Conservation (phyloP, 2,113 vertebrate genomes). For the Meleagris gallopavo region DNA sequence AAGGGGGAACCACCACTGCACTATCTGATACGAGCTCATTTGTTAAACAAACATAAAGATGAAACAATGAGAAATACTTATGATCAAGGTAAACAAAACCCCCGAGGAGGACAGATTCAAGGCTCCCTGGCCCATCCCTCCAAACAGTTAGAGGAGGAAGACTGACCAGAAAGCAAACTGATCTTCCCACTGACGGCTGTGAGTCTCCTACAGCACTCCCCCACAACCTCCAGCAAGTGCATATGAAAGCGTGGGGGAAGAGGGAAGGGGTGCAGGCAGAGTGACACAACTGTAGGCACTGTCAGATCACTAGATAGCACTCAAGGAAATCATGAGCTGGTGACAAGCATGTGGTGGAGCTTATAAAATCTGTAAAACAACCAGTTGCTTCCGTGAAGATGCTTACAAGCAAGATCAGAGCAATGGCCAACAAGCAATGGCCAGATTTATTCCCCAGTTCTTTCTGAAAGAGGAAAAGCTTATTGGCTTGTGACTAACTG, state of each 20-base stretch:
- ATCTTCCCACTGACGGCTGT: neutral
- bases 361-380: neutral
- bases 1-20: neutral
- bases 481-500: neutral
- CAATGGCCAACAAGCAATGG: too few species aligned
- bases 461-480: constrained; percentile 29
- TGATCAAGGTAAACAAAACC: constrained; percentile 32
- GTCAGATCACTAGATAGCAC: constrained; percentile 2
- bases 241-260: neutral
- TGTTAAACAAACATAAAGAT: constrained; percentile 58
- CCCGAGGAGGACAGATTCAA: neutral
- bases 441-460: neutral
- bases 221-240: neutral
- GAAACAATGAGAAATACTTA: neutral
- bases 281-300: neutral
- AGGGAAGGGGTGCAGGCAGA: neutral
- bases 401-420: neutral
- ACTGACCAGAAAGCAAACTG: constrained; percentile 9
- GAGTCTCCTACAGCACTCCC: neutral
- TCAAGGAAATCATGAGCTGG: constrained; percentile 1
- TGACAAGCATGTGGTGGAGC: neutral
- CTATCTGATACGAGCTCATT: neutral
- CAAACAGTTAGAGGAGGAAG: neutral
- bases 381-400: neutral
- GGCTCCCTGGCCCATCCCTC: neutral